These are phyloP conservation scores for Stigmatopora nigra DNA, from an alignment of 2,113 vertebrate species.

Conservation along the genomic window DNA sequence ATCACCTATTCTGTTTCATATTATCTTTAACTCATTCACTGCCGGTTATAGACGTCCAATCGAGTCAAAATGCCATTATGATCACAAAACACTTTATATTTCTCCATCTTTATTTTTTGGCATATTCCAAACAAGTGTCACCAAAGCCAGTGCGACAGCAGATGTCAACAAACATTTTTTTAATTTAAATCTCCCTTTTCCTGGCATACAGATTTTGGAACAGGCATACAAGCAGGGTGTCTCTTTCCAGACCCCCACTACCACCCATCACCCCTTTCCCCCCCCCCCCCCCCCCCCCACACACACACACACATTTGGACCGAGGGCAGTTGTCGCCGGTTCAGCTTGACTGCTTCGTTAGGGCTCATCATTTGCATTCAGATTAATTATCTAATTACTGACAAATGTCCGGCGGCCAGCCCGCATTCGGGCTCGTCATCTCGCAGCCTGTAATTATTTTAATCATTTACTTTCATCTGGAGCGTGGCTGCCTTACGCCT, in stretches of 20 bases:
- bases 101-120: no score
- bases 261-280: neutral
- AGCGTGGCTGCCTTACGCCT: slow-evolving; percentile 93
- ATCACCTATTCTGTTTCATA: no score
- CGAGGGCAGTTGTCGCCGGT: slow-evolving; percentile 72
- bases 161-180: slow-evolving; percentile 14
- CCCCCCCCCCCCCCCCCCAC: neutral
- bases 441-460: slow-evolving; percentile 99
- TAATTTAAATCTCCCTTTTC: neutral
- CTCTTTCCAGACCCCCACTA: slow-evolving; percentile 16
- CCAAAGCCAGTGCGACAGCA: slow-evolving; percentile 17
- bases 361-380: slow-evolving; percentile 99
- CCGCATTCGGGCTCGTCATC: slow-evolving; percentile 96
- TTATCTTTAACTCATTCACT: no score
- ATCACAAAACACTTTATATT: no score
- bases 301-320: no score
- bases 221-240: slow-evolving; percentile 39
- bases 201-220: slow-evolving; percentile 23
- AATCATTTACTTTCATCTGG: slow-evolving; percentile 99
- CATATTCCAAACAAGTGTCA: neutral
- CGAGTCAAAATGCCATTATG: no score
- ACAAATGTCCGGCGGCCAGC: slow-evolving; percentile 99
- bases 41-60: no score
- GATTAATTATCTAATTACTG: slow-evolving; percentile 99
- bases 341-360: slow-evolving; percentile 99